A percentile compares a stretch with the other conserved stretches of the same genome.
These are phyloP conservation scores for Rhinella marina DNA, from an alignment of 2,797 vertebrate genomes.

Conservation along the genomic window DNA sequence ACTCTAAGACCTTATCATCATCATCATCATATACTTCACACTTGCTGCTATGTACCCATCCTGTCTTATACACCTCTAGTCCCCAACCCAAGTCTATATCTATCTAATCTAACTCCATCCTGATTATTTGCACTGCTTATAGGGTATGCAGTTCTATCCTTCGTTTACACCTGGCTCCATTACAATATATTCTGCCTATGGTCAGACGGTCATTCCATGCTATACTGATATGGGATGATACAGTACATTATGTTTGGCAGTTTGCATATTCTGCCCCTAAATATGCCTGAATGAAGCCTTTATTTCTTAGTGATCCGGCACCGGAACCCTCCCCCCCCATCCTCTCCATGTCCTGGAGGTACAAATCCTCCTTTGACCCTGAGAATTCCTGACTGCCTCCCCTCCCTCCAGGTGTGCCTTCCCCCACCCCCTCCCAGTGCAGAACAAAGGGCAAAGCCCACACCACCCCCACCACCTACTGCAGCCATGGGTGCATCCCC, in stretches of 20 bases:
- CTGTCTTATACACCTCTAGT: neutral
- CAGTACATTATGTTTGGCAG: neutral
- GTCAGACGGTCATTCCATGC: neutral
- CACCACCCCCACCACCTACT: constrained; percentile 30
- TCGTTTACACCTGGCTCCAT: neutral
- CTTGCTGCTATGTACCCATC: neutral
- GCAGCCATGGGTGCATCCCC: neutral
- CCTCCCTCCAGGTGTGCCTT: constrained; percentile 51
- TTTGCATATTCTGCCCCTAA: constrained; percentile 17
- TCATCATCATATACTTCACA: no score
- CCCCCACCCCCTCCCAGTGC: neutral
- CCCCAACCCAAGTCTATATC: neutral
- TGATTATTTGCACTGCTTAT: neutral
- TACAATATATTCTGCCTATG: neutral
- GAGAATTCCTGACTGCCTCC: constrained; percentile 46
- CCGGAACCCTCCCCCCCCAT: constrained; percentile 17
- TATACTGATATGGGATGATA: neutral
- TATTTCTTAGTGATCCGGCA: constrained; percentile 28
- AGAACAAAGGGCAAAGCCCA: constrained; percentile 35
- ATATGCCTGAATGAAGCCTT: constrained; percentile 39
- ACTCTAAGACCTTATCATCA: no score
- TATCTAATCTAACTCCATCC: neutral
- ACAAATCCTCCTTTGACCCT: constrained; percentile 52
- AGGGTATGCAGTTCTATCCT: no score
- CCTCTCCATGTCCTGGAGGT: constrained; percentile 46